These are phyloP conservation scores for Poecilia picta DNA, from an alignment of 2,797 vertebrate species.

Conservation along the genomic window DNA sequence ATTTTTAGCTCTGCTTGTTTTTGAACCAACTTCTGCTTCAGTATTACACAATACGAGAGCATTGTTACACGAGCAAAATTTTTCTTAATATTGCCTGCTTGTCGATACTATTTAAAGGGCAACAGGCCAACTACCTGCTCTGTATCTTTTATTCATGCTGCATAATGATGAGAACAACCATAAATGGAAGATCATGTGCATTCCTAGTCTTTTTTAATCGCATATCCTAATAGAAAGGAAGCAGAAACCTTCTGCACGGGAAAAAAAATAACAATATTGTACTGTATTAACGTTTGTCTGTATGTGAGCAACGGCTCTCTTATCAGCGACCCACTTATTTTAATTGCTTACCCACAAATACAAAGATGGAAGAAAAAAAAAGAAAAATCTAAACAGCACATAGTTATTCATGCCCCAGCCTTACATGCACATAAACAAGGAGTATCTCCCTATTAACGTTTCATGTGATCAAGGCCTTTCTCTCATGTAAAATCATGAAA, in stretches of 20 bases:
- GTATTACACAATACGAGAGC: slow-evolving; percentile 23
- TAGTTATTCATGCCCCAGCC: slow-evolving; percentile 72
- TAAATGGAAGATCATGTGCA: slow-evolving; percentile 14
- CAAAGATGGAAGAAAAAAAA: slow-evolving; percentile 64
- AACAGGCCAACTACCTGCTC: slow-evolving; percentile 40
- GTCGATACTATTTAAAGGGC: slow-evolving; percentile 27
- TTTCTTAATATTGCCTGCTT: slow-evolving; percentile 18
- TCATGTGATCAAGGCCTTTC: slow-evolving; percentile 78
- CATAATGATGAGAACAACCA: slow-evolving; percentile 42
- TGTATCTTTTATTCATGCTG: slow-evolving; percentile 43
- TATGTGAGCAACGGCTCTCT: slow-evolving; percentile 73
- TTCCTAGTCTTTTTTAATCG: slow-evolving; percentile 45
- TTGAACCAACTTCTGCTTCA: slow-evolving; percentile 28
- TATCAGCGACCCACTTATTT: slow-evolving; percentile 84
- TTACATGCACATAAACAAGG: slow-evolving; percentile 70
- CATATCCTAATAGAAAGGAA: slow-evolving; percentile 46
- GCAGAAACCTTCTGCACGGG: slow-evolving; percentile 44
- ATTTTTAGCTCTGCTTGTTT: slow-evolving; percentile 29
- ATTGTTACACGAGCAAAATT: slow-evolving; percentile 18
- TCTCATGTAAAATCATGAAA: slow-evolving; percentile 77
- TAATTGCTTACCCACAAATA: slow-evolving; percentile 84
- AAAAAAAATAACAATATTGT: slow-evolving; percentile 66
- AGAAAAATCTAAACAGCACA: slow-evolving; percentile 74
- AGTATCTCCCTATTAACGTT: slow-evolving; percentile 74
- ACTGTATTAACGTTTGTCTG: slow-evolving; percentile 58